A percentile compares a stretch with the other conserved stretches of the same genome.
Evolutionary conservation across 2,797 vertebrate species (phyloP).

Genomic region (Champsocephalus esox): DNA sequence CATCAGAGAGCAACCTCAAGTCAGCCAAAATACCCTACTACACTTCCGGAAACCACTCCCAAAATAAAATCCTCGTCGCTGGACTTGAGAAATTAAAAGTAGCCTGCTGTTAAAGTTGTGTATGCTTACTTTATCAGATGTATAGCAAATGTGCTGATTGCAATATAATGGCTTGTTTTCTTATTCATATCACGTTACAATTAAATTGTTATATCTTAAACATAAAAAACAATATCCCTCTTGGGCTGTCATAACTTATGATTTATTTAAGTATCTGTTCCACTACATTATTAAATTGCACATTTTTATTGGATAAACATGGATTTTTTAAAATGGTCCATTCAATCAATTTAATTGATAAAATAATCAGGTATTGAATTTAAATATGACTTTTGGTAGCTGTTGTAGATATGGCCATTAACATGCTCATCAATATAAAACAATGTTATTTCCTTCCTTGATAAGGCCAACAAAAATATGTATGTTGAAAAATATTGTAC

Average conservation of each 20-base stretch:
- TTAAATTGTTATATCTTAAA: not conserved
- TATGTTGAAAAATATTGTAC: not conserved
- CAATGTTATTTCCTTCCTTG: not conserved
- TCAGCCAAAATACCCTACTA: fast-evolving
- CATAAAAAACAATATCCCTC: not conserved
- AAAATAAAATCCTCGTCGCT: slow-evolving; percentile 48
- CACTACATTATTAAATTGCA: not conserved
- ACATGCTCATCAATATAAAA: too few species aligned
- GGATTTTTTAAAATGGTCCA: not conserved
- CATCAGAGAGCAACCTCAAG: slow-evolving; percentile 25
- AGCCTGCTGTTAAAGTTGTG: not conserved
- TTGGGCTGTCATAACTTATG: not conserved
- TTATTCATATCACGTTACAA: not conserved
- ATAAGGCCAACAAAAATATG: not conserved
- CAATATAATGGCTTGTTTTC: not conserved
- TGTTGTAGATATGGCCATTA: not conserved
- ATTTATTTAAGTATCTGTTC: not conserved
- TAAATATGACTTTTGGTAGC: not conserved
- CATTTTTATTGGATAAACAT: not conserved
- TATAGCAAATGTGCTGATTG: not conserved
- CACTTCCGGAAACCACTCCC: slow-evolving; percentile 20
- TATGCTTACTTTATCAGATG: not conserved
- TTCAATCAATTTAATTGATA: not conserved
- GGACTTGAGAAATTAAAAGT: not conserved
- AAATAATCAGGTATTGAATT: not conserved